These are phyloP conservation scores for Macaca mulatta DNA, from an alignment of 2,113 vertebrate species.

Conservation along the genomic window DNA sequence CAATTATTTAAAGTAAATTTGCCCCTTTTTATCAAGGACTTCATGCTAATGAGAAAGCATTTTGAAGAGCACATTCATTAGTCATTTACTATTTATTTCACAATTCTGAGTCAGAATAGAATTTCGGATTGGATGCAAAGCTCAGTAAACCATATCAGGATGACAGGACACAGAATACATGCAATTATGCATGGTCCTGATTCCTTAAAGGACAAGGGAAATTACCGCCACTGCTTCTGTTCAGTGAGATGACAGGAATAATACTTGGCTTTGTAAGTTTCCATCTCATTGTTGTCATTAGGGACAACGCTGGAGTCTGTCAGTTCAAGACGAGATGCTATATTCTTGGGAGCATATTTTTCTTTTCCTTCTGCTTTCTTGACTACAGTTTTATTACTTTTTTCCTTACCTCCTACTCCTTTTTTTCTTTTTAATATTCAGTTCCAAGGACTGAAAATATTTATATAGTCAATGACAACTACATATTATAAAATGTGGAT, in stretches of 20 bases:
- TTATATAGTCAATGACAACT: neutral
- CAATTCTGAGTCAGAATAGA: slow-evolving; percentile 56
- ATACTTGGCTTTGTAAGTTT: neutral
- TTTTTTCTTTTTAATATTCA: neutral
- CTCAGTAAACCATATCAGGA: slow-evolving; percentile 5
- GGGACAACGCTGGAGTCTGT: neutral
- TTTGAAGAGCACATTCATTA: slow-evolving; percentile 66
- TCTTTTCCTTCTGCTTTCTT: neutral
- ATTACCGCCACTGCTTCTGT: neutral
- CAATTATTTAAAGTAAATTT: slow-evolving; percentile 69
- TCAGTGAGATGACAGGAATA: neutral
- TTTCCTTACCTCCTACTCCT: neutral
- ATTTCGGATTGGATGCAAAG: neutral
- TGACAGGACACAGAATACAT: neutral
- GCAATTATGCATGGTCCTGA: neutral
- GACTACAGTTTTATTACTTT: neutral
- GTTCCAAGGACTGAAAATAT: neutral
- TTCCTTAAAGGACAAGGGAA: slow-evolving; percentile 28
- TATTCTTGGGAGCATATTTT: neutral
- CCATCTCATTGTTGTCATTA: neutral
- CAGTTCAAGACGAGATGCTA: neutral
- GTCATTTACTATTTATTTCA: slow-evolving; percentile 71
- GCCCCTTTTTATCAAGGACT: slow-evolving; percentile 62
- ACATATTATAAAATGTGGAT: neutral
- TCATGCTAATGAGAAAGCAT: slow-evolving; percentile 65